phyloP scores from a whole-genome alignment of 2,113 vertebrate genomes.

The Poeciliopsis occidentalis region DNA sequence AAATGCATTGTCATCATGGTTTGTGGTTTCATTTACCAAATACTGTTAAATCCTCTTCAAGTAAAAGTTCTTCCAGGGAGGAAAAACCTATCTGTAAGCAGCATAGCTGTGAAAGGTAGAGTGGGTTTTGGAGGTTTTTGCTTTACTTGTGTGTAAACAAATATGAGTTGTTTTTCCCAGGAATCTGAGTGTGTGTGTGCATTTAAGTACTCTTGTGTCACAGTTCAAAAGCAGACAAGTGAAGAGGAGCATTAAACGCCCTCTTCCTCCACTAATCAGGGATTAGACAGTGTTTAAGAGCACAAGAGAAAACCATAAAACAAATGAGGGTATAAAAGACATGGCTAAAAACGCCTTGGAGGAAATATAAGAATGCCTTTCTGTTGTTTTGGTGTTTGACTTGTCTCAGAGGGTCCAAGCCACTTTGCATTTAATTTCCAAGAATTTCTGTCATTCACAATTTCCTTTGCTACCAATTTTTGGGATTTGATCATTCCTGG shows the following conservation, averaged over 20 bases:
- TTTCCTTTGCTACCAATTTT: slow-evolving; percentile 6
- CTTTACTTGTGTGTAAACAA: slow-evolving; percentile 6
- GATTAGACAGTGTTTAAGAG: slow-evolving; percentile 73
- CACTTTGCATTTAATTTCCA: slow-evolving; percentile 32
- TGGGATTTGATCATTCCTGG: not conserved
- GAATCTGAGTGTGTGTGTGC: slow-evolving; percentile 2
- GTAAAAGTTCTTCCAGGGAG: slow-evolving; percentile 34
- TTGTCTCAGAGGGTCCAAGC: slow-evolving; percentile 17
- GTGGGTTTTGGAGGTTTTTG: not conserved
- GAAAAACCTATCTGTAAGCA: not conserved
- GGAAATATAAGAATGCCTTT: slow-evolving; percentile 36
- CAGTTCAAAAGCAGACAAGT: slow-evolving; percentile 64
- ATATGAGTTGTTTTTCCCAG: slow-evolving; percentile 8
- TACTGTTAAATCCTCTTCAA: slow-evolving; percentile 45
- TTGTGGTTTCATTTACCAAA: slow-evolving; percentile 36
- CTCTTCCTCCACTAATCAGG: slow-evolving; percentile 69
- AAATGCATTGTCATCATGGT: slow-evolving; percentile 31
- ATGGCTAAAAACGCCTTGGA: slow-evolving; percentile 41
- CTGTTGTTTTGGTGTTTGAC: slow-evolving; percentile 36
- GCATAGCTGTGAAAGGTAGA: not conserved
- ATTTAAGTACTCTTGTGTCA: slow-evolving; percentile 52
- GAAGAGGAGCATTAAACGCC: slow-evolving; percentile 64
- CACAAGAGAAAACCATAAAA: slow-evolving; percentile 62
- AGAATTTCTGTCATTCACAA: slow-evolving; percentile 18
- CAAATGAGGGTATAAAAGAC: slow-evolving; percentile 56